Evolutionary conservation across 1,140 invertebrate genomes (phyloP), one percentile per base, ranked within the genome.

Genomic region (Hylaeus anthracinus): DNA sequence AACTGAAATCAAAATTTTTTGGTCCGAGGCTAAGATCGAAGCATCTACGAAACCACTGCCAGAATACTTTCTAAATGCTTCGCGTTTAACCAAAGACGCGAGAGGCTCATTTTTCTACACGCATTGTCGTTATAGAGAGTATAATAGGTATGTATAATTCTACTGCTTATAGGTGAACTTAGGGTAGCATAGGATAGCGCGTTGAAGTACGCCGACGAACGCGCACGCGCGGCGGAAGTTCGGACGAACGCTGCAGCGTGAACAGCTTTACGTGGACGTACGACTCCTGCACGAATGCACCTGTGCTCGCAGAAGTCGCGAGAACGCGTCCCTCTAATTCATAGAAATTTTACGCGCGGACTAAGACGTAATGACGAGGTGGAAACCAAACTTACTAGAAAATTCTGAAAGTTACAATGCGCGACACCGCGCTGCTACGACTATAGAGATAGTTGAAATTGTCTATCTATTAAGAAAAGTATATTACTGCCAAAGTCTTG

Each of bases 21-120:
- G 88, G 88, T 91, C 90, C 85, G 88, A 91, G 88, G 87, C 88
- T 90, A 91, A 90, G 88, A 81, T 91, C 91, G 89, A 91, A 92
- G 91, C 89, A 92, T 92, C 89, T 91, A 91, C 88, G 90, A 91
- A 92, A 91, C 85, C 91, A 92, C 91, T 92, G 91, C 91, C 91
- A 92, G 87, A 90, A 91, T 88, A 90, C 86, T 91, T 92, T 93
- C 86, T 90, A 91, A 88, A 88, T 90, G 90, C 91, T 93, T 93
- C 91, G 92, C 88, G 89, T 91, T 91, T 92, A 92, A 91, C 90
- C 90, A 88, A 91, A 90, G 89, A 92, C 89, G 86, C 88, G 88
- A 92, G 84, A 90, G 88, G 90, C 90, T 93, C 92, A 93, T 92
- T 93, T 93, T 93, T 93, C 92, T 93, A 93, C 92, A 91, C 90